These are phyloP conservation scores for Spea hammondii DNA, from an alignment of 2,797 vertebrate genomes.

Conservation along the genomic window DNA sequence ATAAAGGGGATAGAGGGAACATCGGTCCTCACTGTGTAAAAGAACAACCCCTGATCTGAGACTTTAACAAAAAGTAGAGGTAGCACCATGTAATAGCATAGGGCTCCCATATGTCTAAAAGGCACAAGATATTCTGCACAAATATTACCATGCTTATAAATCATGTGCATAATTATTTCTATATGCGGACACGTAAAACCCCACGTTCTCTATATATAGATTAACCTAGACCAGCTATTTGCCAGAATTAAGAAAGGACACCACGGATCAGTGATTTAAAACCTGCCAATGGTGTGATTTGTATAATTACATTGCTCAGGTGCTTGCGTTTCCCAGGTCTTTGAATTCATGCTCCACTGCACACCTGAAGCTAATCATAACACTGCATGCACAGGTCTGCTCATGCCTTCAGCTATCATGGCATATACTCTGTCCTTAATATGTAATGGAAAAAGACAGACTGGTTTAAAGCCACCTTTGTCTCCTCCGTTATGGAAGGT, in stretches of 20 bases:
- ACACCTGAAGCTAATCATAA: slow-evolving; percentile 45
- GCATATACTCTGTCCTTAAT: slow-evolving; percentile 26
- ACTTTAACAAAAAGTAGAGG: too few relatives aligned
- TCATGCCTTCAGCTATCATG: slow-evolving; percentile 47
- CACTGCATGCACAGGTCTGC: slow-evolving; percentile 29
- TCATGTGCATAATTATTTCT: too few relatives aligned
- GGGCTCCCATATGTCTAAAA: too few relatives aligned
- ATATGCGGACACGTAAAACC: too few relatives aligned
- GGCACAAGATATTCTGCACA: too few relatives aligned
- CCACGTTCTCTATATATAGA: too few relatives aligned
- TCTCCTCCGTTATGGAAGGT: background rate
- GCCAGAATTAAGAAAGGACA: slow-evolving; percentile 31
- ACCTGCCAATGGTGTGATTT: slow-evolving; percentile 34
- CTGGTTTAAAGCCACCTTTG: slow-evolving; percentile 33
- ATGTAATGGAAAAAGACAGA: slow-evolving; percentile 41
- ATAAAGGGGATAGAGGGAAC: too few relatives aligned
- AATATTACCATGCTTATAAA: too few relatives aligned
- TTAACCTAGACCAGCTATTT: slow-evolving; percentile 13
- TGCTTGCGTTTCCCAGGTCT: slow-evolving; percentile 33
- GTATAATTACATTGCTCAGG: slow-evolving; percentile 50
- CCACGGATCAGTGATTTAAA: slow-evolving; percentile 21
- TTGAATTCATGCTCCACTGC: slow-evolving; percentile 35
- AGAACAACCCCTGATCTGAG: too few relatives aligned
- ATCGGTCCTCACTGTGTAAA: too few relatives aligned
- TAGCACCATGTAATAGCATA: too few relatives aligned